A percentile compares a stretch with the other conserved stretches of the same genome.
Conservation (phyloP, 2,888 invertebrate genomes). For the Achlya flavicornis region DNA sequence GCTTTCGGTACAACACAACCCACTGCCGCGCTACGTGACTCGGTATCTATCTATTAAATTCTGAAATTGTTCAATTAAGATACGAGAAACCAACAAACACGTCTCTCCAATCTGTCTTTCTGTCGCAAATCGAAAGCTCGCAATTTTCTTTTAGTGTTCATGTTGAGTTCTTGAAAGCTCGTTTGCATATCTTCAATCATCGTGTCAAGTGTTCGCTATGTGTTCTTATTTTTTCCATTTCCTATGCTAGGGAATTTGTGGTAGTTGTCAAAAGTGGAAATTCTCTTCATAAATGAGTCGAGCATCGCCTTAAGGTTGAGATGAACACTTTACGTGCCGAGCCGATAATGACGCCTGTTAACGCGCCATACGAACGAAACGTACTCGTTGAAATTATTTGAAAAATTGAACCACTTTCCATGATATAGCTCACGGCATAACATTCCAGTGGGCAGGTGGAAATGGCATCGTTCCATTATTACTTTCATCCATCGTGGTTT, state of each 20-base stretch:
- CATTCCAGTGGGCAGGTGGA: slow-evolving; percentile 66
- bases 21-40: slow-evolving; percentile 62
- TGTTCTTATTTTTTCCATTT: slow-evolving; percentile 1
- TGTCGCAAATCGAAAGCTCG: slow-evolving; percentile 34
- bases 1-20: slow-evolving; percentile 58
- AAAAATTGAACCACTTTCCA: slow-evolving; percentile 72
- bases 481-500: slow-evolving; percentile 52
- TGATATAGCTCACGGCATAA: slow-evolving; percentile 57
- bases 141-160: slow-evolving; percentile 29
- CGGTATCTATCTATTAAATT: slow-evolving; percentile 49
- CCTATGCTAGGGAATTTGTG: background rate
- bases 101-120: slow-evolving; percentile 41
- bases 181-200: slow-evolving; percentile 42
- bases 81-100: slow-evolving; percentile 45
- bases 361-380: slow-evolving; percentile 2
- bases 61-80: slow-evolving; percentile 60
- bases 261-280: background rate
- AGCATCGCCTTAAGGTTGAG: background rate
- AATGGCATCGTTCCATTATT: slow-evolving; percentile 58
- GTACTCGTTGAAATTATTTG: slow-evolving; percentile 47
- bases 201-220: slow-evolving; percentile 19
- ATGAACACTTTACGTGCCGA: slow-evolving; percentile 4
- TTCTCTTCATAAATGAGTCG: background rate
- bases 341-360: slow-evolving; percentile 8
- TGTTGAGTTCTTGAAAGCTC: slow-evolving; percentile 32